These are phyloP conservation scores for Charaxes varanes DNA, from an alignment of 1,140 invertebrate genomes.

Conservation along the genomic window DNA sequence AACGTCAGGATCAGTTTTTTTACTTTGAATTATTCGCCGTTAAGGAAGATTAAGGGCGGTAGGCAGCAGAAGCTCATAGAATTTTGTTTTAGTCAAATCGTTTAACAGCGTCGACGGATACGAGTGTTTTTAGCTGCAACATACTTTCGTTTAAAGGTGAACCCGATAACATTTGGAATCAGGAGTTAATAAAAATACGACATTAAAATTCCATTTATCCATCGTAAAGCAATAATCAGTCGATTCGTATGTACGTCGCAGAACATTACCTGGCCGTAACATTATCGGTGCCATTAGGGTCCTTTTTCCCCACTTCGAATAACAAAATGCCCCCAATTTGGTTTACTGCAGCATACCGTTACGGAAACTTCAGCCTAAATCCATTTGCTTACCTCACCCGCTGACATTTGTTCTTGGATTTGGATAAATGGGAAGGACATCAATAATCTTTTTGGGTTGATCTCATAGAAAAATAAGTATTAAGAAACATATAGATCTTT, in stretches of 20 bases:
- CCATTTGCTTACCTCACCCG: conserved; percentile 1
- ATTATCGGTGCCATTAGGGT: conserved; percentile 64
- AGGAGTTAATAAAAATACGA: no score
- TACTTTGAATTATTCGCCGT: no score
- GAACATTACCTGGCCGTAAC: conserved; percentile 66
- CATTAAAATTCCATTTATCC: no score
- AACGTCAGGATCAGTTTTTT: no score
- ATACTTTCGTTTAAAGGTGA: no score
- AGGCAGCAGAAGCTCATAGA: no score
- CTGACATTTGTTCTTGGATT: conserved; percentile 13
- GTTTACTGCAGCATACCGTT: conserved; percentile 58
- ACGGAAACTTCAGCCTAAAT: not conserved
- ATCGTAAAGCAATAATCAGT: conserved; percentile 59
- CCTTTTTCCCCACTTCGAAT: conserved; percentile 46
- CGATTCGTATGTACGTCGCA: conserved; percentile 54
- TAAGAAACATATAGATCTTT: no score
- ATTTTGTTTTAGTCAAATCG: no score
- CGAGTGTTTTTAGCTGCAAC: no score
- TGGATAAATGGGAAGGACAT: conserved; percentile 14
- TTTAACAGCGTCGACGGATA: no score
- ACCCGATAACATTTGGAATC: no score
- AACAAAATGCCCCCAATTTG: conserved; percentile 65
- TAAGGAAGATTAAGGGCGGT: no score
- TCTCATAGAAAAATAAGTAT: conserved; percentile 8
- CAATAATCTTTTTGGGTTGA: conserved; percentile 21